Percentiles rank a stretch among this genome's conserved stretches.
phyloP scores from a whole-genome alignment of 2,888 invertebrate genomes.

The Nomada goodeniana region DNA sequence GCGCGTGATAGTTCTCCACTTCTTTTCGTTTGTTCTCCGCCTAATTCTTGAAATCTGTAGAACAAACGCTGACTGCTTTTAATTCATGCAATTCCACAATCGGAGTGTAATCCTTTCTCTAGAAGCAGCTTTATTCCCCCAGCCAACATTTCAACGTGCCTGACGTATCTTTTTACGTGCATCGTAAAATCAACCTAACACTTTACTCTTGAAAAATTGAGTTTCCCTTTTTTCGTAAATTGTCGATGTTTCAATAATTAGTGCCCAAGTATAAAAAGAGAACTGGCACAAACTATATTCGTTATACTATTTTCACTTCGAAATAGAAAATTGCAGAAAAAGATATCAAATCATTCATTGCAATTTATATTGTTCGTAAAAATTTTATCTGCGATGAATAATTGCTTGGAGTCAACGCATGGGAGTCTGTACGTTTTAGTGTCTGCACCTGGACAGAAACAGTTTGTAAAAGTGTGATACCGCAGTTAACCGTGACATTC shows the following conservation, averaged over 20 bases:
- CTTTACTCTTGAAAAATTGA: too few species aligned
- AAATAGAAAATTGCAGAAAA: too few species aligned
- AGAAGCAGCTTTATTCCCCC: background rate
- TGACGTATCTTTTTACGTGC: too few species aligned
- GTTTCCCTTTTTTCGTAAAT: too few species aligned
- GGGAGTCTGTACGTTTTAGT: slow-evolving; percentile 11
- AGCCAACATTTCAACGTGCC: background rate
- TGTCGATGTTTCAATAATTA: too few species aligned
- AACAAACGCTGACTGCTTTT: slow-evolving; percentile 5
- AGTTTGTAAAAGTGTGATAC: slow-evolving; percentile 1
- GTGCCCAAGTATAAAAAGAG: too few species aligned
- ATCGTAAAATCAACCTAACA: too few species aligned
- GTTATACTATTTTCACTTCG: too few species aligned
- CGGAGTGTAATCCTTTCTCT: background rate
- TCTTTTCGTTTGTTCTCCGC: slow-evolving; percentile 1
- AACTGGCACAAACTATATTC: too few species aligned
- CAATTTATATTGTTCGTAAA: rapidly evolving
- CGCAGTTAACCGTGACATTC: slow-evolving; percentile 9
- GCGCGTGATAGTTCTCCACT: background rate
- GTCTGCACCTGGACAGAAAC: background rate
- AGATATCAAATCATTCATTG: background rate
- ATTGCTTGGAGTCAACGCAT: background rate
- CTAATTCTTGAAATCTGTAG: slow-evolving; percentile 16
- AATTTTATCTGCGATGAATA: background rate
- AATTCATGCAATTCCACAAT: slow-evolving; percentile 4